These are phyloP conservation scores for Muscidifurax raptorellus DNA, from an alignment of 1,140 invertebrate genomes.

Conservation along the genomic window DNA sequence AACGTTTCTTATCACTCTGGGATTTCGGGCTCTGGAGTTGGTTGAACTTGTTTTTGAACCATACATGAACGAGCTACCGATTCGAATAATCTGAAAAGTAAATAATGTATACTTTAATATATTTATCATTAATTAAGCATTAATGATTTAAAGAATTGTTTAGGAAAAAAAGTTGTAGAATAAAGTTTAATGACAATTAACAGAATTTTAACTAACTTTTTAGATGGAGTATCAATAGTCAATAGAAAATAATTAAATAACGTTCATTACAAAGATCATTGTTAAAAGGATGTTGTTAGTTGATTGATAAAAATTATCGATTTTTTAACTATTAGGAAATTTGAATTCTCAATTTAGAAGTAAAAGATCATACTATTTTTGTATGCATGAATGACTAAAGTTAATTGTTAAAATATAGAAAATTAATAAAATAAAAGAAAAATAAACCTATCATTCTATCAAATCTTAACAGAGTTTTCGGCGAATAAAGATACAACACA, in stretches of 20 bases:
- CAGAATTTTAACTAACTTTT: conserved; percentile 7
- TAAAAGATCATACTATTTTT: neutral
- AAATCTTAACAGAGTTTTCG: neutral
- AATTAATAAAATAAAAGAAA: neutral
- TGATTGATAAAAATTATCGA: neutral
- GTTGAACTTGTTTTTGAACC: conserved; percentile 84
- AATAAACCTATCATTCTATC: conserved; percentile 2
- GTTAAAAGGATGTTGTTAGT: neutral
- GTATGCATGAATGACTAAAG: neutral
- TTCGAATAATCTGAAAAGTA: conserved; percentile 87
- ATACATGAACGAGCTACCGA: conserved; percentile 95
- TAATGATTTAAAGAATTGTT: conserved; percentile 25
- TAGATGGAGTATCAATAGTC: neutral
- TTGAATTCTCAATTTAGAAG: neutral
- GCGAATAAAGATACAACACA: conserved; percentile 5
- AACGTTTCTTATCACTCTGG: conserved; percentile 78
- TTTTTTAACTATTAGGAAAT: neutral
- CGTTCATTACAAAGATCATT: neutral
- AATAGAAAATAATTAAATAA: conserved; percentile 9
- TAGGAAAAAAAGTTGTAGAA: conserved; percentile 61
- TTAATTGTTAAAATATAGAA: neutral
- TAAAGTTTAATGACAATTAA: conserved; percentile 33
- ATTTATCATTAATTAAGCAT: conserved; percentile 13
- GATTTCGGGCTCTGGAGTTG: conserved; percentile 77
- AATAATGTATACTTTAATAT: conserved; percentile 51